Percentiles rank a stretch among this genome's conserved stretches.
These are phyloP conservation scores for Ochlodes sylvanus DNA, from an alignment of 2,888 invertebrate genomes.

Conservation along the genomic window DNA sequence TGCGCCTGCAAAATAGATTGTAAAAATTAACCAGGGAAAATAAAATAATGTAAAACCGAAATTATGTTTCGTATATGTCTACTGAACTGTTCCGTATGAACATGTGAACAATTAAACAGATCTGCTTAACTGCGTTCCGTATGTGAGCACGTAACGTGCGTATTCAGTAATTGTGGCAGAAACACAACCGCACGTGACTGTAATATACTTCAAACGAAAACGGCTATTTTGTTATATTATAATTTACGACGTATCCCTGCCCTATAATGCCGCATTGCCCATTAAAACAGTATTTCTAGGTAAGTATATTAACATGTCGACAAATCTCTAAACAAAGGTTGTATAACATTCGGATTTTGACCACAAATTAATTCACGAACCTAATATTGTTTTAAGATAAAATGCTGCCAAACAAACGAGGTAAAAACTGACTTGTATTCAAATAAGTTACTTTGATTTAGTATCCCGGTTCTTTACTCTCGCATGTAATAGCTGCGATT, in stretches of 20 bases:
- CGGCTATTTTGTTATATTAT: conserved; percentile 57
- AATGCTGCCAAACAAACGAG: too few species aligned
- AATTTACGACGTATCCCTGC: conserved; percentile 55
- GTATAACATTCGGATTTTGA: too few species aligned
- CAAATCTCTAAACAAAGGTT: too few species aligned
- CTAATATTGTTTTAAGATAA: too few species aligned
- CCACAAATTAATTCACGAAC: too few species aligned
- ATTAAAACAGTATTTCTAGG: conserved; percentile 35
- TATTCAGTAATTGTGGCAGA: conserved; percentile 75
- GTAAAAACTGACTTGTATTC: too few species aligned
- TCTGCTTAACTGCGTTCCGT: conserved; percentile 38
- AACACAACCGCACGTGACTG: conserved; percentile 70
- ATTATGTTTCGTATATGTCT: not conserved
- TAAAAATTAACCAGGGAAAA: not conserved
- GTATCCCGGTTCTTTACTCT: too few species aligned
- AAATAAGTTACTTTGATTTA: too few species aligned
- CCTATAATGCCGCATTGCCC: conserved; percentile 52
- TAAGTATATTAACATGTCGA: too few species aligned
- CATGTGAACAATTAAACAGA: conserved; percentile 54
- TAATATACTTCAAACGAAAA: conserved; percentile 65
- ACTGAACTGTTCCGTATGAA: conserved; percentile 42
- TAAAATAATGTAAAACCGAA: not conserved
- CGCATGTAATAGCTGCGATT: too few species aligned
- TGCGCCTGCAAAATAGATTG: too few species aligned
- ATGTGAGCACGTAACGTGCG: conserved; percentile 52